Evolutionary conservation across 64 coral and sea anemone species (phyloP).

Genomic region (Montipora capricornis): DNA sequence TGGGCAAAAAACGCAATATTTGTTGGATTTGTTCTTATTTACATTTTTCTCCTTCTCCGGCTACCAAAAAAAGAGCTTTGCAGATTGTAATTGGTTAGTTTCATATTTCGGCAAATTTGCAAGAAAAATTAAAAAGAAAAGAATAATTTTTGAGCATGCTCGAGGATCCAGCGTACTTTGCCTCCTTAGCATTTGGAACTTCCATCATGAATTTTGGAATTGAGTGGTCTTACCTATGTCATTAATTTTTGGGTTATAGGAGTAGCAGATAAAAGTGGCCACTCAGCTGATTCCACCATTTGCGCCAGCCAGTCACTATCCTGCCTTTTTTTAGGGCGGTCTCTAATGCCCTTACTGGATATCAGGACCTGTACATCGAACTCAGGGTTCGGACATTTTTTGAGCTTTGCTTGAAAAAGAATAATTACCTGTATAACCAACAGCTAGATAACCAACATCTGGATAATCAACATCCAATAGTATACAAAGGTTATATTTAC

Average conservation of each 20-base stretch:
- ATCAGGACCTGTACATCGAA: slow-evolving; percentile 67
- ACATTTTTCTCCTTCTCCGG: background rate
- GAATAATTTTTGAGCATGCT: slow-evolving; percentile 25
- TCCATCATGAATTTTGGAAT: background rate
- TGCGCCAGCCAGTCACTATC: slow-evolving; percentile 40
- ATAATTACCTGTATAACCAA: slow-evolving; percentile 54
- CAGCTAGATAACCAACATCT: background rate
- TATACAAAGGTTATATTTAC: too few species aligned
- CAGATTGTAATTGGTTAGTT: slow-evolving; percentile 16
- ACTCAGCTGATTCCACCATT: slow-evolving; percentile 21
- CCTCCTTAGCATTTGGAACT: slow-evolving; percentile 18
- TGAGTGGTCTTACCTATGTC: slow-evolving; percentile 17
- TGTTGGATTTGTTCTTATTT: background rate
- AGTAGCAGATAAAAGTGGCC: slow-evolving; percentile 29
- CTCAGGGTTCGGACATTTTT: slow-evolving; percentile 67
- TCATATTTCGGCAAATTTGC: slow-evolving; percentile 22
- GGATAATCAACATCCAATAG: slow-evolving; percentile 28
- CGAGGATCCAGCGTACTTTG: background rate
- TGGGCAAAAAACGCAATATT: slow-evolving; percentile 12
- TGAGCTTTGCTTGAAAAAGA: slow-evolving; percentile 70
- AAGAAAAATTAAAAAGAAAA: slow-evolving; percentile 6
- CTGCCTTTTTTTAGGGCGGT: slow-evolving; percentile 64
- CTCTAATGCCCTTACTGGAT: slow-evolving; percentile 50
- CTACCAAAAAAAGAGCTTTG: slow-evolving; percentile 19
- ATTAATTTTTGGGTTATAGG: slow-evolving; percentile 5